Evolutionary conservation across 2,888 invertebrate genomes (phyloP).

Genomic region (Luperina nickerlii): DNA sequence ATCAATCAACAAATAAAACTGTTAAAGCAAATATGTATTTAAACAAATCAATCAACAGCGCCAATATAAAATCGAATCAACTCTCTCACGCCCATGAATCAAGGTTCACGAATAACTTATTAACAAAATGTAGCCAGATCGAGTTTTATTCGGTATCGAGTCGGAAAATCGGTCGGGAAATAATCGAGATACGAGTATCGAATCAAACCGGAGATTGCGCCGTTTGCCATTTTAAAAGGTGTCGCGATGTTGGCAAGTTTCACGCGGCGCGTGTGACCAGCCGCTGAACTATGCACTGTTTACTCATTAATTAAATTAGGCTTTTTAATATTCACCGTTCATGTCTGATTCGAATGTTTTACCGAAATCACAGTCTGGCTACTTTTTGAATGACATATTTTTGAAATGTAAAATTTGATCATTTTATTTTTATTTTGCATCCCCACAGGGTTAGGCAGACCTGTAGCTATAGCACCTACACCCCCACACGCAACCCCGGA

Average conservation of each 20-base stretch:
- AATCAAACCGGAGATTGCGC: conserved; percentile 83
- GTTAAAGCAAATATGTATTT: conserved; percentile 6
- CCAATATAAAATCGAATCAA: conserved; percentile 39
- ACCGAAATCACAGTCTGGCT: neutral
- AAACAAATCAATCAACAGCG: conserved; percentile 18
- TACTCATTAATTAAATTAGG: conserved; percentile 53
- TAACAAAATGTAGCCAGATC: conserved; percentile 71
- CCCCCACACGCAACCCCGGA: too few relatives aligned
- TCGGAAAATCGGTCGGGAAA: conserved; percentile 81
- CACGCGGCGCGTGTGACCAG: conserved; percentile 16
- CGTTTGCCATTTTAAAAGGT: conserved; percentile 83
- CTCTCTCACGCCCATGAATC: conserved; percentile 34
- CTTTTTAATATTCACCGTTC: conserved; percentile 42
- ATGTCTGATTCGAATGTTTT: conserved; percentile 31
- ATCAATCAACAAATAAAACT: conserved; percentile 8
- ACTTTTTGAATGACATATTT: neutral
- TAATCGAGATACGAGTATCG: conserved; percentile 82
- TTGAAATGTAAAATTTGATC: neutral
- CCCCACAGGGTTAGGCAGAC: too few relatives aligned
- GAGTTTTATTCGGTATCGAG: conserved; percentile 73
- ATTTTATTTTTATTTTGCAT: neutral
- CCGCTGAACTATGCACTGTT: conserved; percentile 50
- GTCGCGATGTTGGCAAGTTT: conserved; percentile 60
- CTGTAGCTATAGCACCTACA: too few relatives aligned
- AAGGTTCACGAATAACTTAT: conserved; percentile 57